Evolutionary conservation across 2,113 vertebrate genomes (phyloP).

Genomic region (Caranx melampygus): DNA sequence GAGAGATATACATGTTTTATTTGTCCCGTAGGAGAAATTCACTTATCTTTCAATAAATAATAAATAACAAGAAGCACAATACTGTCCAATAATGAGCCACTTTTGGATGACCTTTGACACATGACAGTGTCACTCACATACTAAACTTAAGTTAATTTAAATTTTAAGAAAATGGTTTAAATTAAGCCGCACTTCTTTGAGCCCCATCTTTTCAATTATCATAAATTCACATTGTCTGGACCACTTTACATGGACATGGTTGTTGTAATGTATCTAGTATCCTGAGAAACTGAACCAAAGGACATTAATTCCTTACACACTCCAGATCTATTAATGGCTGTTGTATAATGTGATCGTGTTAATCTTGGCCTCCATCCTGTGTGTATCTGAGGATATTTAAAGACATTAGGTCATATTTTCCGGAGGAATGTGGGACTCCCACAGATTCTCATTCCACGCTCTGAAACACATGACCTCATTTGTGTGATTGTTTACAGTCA

Average conservation of each 20-base stretch:
- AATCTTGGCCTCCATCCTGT: slow-evolving; percentile 48
- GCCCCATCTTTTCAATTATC: neutral
- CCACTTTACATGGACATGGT: neutral
- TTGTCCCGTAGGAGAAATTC: too few species aligned
- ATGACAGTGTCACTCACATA: too few species aligned
- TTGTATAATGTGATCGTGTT: slow-evolving; percentile 48
- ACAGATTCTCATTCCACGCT: slow-evolving; percentile 62
- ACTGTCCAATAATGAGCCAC: too few species aligned
- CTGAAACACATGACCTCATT: slow-evolving; percentile 69
- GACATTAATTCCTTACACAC: slow-evolving; percentile 2
- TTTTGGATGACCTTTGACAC: slow-evolving; percentile 3
- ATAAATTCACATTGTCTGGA: neutral
- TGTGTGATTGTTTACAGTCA: slow-evolving; percentile 21
- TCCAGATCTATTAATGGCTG: slow-evolving; percentile 24
- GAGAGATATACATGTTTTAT: too few species aligned
- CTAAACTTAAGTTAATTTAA: neutral
- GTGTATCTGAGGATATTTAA: slow-evolving; percentile 70
- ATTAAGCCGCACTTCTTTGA: neutral
- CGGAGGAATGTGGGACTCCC: slow-evolving; percentile 70
- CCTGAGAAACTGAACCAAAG: slow-evolving; percentile 26
- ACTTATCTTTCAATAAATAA: too few species aligned
- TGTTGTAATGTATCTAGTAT: neutral
- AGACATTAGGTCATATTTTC: slow-evolving; percentile 74
- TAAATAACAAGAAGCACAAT: too few species aligned
- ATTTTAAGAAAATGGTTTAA: neutral